A percentile compares a stretch with the other conserved stretches of the same genome.
These are phyloP conservation scores for Solenopsis fugax DNA, from an alignment of 1,140 invertebrate genomes.

Conservation along the genomic window DNA sequence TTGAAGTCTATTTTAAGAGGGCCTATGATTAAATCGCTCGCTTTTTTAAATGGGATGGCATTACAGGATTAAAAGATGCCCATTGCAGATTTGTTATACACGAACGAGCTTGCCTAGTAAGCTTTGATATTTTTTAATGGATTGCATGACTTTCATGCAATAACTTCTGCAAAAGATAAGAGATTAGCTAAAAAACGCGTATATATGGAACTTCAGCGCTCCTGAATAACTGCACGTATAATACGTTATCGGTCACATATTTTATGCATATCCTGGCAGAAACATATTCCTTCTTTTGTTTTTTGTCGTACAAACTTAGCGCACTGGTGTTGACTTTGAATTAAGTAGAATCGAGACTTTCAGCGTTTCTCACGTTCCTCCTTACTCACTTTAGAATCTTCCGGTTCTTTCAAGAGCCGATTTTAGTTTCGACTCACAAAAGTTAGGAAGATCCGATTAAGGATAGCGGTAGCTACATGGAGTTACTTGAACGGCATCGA, in stretches of 20 bases:
- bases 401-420: slow-evolving; percentile 40
- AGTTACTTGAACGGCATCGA: slow-evolving; percentile 43
- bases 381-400: slow-evolving; percentile 47
- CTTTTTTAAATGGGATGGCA: slow-evolving; percentile 30
- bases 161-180: not conserved
- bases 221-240: not conserved
- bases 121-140: slow-evolving; percentile 33
- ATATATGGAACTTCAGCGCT: not conserved
- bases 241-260: not conserved
- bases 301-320: slow-evolving; percentile 11
- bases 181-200: not conserved
- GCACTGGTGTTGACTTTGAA: slow-evolving; percentile 47
- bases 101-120: not conserved
- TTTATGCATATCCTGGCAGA: not conserved
- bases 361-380: slow-evolving; percentile 28
- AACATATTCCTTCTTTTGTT: not conserved
- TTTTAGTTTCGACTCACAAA: slow-evolving; percentile 55
- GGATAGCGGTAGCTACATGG: slow-evolving; percentile 42
- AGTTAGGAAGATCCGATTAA: slow-evolving; percentile 56
- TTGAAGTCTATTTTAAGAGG: slow-evolving; percentile 56
- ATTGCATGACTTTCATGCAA: slow-evolving; percentile 2
- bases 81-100: not conserved
- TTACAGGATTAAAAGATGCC: slow-evolving; percentile 21
- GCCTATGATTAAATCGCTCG: slow-evolving; percentile 33
- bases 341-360: slow-evolving; percentile 49